Evolutionary conservation across 37 sponge, comb jelly and placozoan genomes (phyloP).

Genomic region (Amphimedon queenslandica): DNA sequence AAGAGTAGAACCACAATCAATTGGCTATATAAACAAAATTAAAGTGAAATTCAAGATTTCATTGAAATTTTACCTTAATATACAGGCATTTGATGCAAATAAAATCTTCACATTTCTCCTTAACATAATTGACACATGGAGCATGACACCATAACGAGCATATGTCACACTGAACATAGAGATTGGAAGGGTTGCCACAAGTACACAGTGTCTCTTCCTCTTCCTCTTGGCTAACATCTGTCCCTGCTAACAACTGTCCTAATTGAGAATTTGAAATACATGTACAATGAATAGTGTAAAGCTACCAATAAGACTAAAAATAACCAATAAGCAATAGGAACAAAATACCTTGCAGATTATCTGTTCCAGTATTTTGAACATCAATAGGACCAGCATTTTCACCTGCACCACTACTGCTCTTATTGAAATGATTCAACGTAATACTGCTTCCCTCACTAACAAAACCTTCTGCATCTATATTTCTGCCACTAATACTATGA

Average conservation of each 20-base stretch:
- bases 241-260: not conserved
- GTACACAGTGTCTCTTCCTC: slow-evolving; percentile 36
- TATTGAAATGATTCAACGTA: no score
- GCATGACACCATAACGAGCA: slow-evolving; percentile 67
- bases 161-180: slow-evolving; percentile 70
- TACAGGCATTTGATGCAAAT: slow-evolving; percentile 41
- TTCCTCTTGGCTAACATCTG: no score
- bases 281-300: not conserved
- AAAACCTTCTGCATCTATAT: not conserved
- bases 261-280: not conserved
- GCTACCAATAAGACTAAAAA: not conserved
- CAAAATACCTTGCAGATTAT: no score
- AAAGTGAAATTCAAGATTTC: not conserved
- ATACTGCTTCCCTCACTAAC: not conserved
- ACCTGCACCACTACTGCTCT: no score
- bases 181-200: no score
- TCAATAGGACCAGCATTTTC: no score
- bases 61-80: not conserved
- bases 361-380: no score
- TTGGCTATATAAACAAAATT: slow-evolving; percentile 20
- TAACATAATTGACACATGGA: slow-evolving; percentile 39
- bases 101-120: slow-evolving; percentile 3
- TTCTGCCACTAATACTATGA: no score
- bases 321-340: not conserved
- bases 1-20: slow-evolving; percentile 56